Evolutionary conservation across 2,888 invertebrate genomes (phyloP).

Genomic region (Pasiphila rectangulata): DNA sequence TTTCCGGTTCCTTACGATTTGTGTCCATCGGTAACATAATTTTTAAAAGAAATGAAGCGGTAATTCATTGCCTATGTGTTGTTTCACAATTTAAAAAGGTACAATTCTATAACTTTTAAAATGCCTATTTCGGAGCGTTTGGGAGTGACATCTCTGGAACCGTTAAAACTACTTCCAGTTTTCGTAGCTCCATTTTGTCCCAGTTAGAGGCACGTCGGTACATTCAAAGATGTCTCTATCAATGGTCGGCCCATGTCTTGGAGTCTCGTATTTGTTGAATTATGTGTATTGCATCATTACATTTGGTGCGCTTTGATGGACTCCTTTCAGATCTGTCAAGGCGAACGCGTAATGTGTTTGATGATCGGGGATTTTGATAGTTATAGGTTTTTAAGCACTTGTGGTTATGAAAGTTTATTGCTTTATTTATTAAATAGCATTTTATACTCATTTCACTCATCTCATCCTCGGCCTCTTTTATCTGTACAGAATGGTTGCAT

Average conservation of each 20-base stretch:
- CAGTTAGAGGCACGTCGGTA: conserved; percentile 41
- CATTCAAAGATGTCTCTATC: conserved; percentile 13
- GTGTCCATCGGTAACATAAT: no score
- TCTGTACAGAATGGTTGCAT: no score
- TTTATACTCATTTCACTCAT: no score
- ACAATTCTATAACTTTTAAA: no score
- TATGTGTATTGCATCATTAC: not conserved
- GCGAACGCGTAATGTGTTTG: not conserved
- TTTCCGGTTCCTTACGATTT: no score
- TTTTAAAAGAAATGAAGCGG: no score
- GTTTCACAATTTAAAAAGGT: no score
- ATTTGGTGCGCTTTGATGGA: conserved; percentile 16
- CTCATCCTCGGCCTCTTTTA: no score
- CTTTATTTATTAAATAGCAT: no score
- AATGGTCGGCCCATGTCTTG: conserved; percentile 16
- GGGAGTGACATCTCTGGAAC: conserved; percentile 43
- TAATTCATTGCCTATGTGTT: no score
- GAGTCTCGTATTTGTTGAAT: not conserved
- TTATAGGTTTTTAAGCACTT: no score
- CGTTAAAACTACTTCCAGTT: conserved; percentile 56
- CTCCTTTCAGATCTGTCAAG: conserved; percentile 24
- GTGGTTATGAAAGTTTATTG: no score
- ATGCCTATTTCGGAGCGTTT: conserved; percentile 30
- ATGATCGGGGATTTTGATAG: not conserved
- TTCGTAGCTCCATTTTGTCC: conserved; percentile 51